A percentile compares a stretch with the other conserved stretches of the same genome.
Conservation (phyloP, 1,140 invertebrate genomes). For the Caenorhabditis remanei region DNA sequence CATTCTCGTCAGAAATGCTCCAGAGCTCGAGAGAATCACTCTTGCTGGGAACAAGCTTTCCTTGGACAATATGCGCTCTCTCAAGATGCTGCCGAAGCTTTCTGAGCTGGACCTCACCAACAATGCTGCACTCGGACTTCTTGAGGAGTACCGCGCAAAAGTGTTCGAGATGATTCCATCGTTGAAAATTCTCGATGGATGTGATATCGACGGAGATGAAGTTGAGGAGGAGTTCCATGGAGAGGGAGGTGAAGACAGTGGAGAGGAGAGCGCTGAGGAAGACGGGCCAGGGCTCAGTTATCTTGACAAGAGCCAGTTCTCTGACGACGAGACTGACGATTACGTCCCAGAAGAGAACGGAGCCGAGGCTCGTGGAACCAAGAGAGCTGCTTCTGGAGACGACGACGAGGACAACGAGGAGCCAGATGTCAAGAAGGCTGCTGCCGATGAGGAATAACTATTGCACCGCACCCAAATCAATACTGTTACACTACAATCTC, state of each 20-base stretch:
- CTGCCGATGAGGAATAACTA: neutral
- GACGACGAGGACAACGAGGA: conserved; percentile 11
- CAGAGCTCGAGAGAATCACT: conserved; percentile 30
- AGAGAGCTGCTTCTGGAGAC: conserved; percentile 20
- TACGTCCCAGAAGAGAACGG: conserved; percentile 56
- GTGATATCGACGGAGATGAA: conserved; percentile 49
- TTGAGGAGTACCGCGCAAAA: conserved; percentile 48
- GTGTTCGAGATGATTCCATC: conserved; percentile 57
- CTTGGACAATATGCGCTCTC: conserved; percentile 17
- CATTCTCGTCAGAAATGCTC: conserved; percentile 41
- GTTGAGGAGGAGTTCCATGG: conserved; percentile 44
- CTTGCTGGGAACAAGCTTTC: conserved; percentile 51
- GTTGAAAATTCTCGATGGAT: conserved; percentile 58
- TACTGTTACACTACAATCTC: neutral
- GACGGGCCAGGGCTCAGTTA: conserved; percentile 58
- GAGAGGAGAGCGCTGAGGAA: conserved; percentile 49
- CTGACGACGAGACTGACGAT: conserved; percentile 62
- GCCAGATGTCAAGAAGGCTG: conserved; percentile 32
- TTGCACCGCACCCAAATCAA: neutral
- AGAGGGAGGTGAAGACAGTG: conserved; percentile 51
- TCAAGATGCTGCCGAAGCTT: conserved; percentile 54
- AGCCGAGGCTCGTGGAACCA: conserved; percentile 48
- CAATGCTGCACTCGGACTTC: conserved; percentile 15
- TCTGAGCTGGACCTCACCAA: conserved; percentile 45
- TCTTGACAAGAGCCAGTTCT: conserved; percentile 54